These are phyloP conservation scores for Gallirallus australis DNA, from an alignment of 2,797 vertebrate species.

Conservation along the genomic window DNA sequence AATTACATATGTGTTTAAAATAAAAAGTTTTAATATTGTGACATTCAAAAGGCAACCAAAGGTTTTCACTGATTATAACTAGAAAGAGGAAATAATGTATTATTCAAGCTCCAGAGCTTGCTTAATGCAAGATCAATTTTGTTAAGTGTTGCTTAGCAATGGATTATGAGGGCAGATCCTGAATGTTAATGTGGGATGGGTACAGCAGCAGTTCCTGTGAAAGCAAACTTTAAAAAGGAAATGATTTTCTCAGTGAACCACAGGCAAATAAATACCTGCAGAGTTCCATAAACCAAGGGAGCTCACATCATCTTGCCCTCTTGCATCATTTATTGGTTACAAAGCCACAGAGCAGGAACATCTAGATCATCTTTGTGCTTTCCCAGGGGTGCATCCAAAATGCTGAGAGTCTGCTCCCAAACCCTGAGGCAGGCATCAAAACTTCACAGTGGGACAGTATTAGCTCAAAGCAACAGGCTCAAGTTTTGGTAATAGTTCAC, in stretches of 20 bases:
- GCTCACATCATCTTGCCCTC: background rate
- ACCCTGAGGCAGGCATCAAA: background rate
- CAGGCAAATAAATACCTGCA: background rate
- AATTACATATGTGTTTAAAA: conserved; percentile 43
- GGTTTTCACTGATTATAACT: conserved; percentile 48
- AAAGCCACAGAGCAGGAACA: background rate
- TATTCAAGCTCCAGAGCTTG: conserved; percentile 66
- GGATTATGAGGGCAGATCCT: conserved; percentile 60
- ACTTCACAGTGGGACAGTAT: background rate
- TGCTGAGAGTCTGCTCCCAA: background rate
- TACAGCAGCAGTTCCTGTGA: conserved; percentile 15
- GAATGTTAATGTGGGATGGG: conserved; percentile 51
- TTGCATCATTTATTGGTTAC: background rate
- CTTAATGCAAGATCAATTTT: conserved; percentile 73
- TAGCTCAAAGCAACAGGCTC: background rate
- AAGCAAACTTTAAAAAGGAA: background rate
- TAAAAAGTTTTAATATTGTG: conserved; percentile 25
- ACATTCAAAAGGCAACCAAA: conserved; percentile 44
- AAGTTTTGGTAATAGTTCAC: background rate
- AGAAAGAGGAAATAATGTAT: conserved; percentile 67
- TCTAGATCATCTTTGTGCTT: background rate
- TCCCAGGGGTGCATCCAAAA: background rate
- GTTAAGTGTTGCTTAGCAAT: conserved; percentile 77
- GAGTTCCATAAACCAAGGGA: background rate
- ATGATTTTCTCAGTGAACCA: conserved; percentile 1